Conservation (phyloP, 2,888 invertebrate genomes). For the Ecliptopera silaceata region DNA sequence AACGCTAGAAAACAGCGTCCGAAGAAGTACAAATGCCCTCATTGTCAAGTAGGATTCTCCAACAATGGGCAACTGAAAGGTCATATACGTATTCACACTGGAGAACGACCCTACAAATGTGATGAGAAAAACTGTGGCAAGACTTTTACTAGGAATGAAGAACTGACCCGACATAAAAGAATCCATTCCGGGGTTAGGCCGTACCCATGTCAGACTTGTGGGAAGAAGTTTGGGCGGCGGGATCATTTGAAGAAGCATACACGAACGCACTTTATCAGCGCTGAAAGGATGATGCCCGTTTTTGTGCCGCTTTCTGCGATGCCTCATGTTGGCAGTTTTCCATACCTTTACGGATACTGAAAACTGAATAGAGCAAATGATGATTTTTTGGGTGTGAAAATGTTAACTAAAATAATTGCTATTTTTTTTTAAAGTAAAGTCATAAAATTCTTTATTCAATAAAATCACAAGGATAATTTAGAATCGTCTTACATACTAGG, state of each 20-base stretch:
- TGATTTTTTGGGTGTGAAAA: too few relatives aligned
- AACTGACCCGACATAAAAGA: slow-evolving; percentile 94
- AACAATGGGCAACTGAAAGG: slow-evolving; percentile 96
- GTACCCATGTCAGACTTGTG: slow-evolving; percentile 93
- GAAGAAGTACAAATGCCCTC: slow-evolving; percentile 95
- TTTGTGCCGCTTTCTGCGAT: slow-evolving; percentile 84
- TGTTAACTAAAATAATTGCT: too few relatives aligned
- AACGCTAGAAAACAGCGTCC: slow-evolving; percentile 91
- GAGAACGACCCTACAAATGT: slow-evolving; percentile 94
- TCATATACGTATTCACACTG: slow-evolving; percentile 95
- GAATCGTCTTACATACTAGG: too few relatives aligned
- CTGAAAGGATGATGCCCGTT: slow-evolving; percentile 84
- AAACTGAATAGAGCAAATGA: background rate
- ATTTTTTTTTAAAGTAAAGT: too few relatives aligned
- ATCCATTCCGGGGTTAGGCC: slow-evolving; percentile 94
- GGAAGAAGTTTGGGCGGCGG: slow-evolving; percentile 95
- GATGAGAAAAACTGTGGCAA: slow-evolving; percentile 93
- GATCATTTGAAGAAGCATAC: slow-evolving; percentile 98
- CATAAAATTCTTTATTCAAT: too few relatives aligned
- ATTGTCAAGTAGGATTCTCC: slow-evolving; percentile 95
- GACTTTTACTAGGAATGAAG: slow-evolving; percentile 95
- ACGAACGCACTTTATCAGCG: slow-evolving; percentile 89
- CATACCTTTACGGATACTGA: slow-evolving; percentile 84
- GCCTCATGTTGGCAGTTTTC: slow-evolving; percentile 65
- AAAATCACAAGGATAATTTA: too few relatives aligned